phyloP scores from a whole-genome alignment of 2,888 invertebrate genomes.

The Parthenolecanium corni region DNA sequence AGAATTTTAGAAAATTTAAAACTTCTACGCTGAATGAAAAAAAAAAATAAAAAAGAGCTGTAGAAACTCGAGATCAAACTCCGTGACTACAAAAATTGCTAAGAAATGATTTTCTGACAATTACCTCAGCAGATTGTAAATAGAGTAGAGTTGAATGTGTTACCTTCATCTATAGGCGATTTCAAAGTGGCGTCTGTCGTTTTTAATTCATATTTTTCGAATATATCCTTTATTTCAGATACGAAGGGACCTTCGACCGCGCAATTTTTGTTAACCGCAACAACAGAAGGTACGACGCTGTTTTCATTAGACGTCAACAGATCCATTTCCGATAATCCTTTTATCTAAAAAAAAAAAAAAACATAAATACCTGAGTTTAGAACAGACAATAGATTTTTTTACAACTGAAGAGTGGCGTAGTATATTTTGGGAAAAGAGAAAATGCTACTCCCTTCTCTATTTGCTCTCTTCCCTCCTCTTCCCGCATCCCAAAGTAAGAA shows the following conservation, averaged over 20 bases:
- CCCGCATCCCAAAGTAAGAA: background rate
- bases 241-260: background rate
- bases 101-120: no score
- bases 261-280: background rate
- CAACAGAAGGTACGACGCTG: slow-evolving; percentile 2
- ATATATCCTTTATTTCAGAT: background rate
- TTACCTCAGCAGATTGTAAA: no score
- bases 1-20: no score
- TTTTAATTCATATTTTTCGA: no score
- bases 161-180: background rate
- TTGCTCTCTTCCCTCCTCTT: background rate
- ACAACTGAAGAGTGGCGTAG: background rate
- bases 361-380: slow-evolving; percentile 4
- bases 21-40: no score
- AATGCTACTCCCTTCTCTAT: background rate
- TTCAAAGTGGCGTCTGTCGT: background rate
- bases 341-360: slow-evolving; percentile 4
- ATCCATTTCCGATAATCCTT: slow-evolving; percentile 28
- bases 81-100: no score
- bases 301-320: slow-evolving; percentile 1
- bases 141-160: no score
- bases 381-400: background rate
- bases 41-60: no score
- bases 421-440: no score
- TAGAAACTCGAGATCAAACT: no score